phyloP scores from a whole-genome alignment of 2,113 vertebrate genomes.

The Noturus placidus region DNA sequence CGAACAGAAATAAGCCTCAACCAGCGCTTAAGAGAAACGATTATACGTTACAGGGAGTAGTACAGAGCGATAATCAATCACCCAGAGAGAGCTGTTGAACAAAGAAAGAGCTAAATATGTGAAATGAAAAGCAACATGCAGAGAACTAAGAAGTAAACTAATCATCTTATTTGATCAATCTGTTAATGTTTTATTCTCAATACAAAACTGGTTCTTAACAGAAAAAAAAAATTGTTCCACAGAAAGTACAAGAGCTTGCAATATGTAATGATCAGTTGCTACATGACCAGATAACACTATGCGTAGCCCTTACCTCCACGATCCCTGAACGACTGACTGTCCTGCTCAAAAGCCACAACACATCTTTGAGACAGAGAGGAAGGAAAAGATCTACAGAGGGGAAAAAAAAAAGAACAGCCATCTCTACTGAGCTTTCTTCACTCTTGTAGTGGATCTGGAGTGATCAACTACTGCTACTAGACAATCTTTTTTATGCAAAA shows the following conservation, averaged over 20 bases:
- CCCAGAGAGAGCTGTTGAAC: background rate
- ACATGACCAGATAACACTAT: background rate
- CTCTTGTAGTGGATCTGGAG: background rate
- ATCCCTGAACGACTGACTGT: constrained; percentile 6
- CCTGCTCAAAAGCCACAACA: constrained; percentile 5
- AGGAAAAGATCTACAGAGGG: background rate
- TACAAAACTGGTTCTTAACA: background rate
- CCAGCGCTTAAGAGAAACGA: background rate
- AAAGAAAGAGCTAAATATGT: background rate
- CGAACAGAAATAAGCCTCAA: background rate
- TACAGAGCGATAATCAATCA: background rate
- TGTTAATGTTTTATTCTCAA: background rate
- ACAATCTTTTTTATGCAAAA: background rate
- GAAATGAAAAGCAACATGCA: background rate
- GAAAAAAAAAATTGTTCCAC: no score
- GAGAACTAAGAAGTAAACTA: no score
- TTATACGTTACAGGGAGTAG: background rate
- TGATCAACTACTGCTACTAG: background rate
- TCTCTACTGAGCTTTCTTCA: background rate
- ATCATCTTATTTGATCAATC: no score
- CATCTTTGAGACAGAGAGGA: background rate
- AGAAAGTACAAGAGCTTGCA: background rate
- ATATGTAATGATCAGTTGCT: constrained; percentile 1
- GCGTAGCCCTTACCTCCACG: constrained; percentile 42
- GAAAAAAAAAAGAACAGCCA: constrained; percentile 12